A percentile compares a stretch with the other conserved stretches of the same genome.
Conservation (phyloP, 2,797 vertebrate species). For the Amniataba percoides region DNA sequence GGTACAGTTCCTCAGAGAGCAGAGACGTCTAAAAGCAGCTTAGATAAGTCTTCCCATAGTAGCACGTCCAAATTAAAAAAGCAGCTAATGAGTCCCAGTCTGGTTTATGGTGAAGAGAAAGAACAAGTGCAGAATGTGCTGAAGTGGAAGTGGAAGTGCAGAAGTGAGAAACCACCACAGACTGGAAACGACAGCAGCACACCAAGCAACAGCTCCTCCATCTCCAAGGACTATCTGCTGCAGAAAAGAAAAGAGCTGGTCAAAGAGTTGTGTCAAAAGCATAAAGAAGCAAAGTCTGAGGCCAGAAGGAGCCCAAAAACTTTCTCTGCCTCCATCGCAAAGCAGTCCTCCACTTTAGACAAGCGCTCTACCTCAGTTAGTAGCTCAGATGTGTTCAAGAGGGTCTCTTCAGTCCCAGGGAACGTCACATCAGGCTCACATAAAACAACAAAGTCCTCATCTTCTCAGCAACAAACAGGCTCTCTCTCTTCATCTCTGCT, state of each 20-base stretch:
- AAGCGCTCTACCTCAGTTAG: constrained; percentile 44
- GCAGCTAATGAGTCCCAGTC: constrained; percentile 26
- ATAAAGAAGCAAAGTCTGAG: constrained; percentile 12
- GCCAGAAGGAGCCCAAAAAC: constrained; percentile 15
- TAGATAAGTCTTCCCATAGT: constrained; percentile 19
- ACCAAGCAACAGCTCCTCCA: not conserved
- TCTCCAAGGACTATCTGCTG: constrained; percentile 22
- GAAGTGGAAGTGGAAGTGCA: constrained; percentile 38
- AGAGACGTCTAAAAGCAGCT: constrained; percentile 18
- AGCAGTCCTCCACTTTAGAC: constrained; percentile 29
- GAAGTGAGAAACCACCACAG: constrained; percentile 17
- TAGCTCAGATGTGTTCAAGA: constrained; percentile 36
- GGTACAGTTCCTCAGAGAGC: constrained; percentile 19
- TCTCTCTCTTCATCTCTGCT: constrained; percentile 4
- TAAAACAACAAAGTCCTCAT: constrained; percentile 13
- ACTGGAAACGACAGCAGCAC: constrained; percentile 14
- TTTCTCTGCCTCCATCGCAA: not conserved
- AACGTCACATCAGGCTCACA: constrained; percentile 14
- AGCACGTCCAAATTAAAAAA: constrained; percentile 30
- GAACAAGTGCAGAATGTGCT: constrained; percentile 12
- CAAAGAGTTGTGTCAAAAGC: constrained; percentile 27
- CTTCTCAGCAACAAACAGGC: constrained; percentile 14
- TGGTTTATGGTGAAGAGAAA: constrained; percentile 33
- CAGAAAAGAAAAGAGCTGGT: constrained; percentile 32
- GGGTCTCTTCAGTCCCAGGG: not conserved